Evolutionary conservation across 2,888 invertebrate species (phyloP).

Genomic region (Brenthis ino): DNA sequence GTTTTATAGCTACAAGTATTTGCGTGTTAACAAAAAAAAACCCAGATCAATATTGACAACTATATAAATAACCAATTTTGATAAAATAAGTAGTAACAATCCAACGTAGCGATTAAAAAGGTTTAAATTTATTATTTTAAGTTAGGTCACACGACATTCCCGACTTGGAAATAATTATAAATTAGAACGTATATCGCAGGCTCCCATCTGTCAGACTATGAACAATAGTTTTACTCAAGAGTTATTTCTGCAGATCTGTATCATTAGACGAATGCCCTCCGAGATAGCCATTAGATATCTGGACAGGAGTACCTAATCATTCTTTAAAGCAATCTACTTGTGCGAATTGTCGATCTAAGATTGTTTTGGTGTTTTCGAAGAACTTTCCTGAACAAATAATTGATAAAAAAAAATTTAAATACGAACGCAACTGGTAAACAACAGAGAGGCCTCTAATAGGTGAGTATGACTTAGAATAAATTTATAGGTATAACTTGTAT

Average conservation of each 20-base stretch:
- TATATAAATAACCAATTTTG: slow-evolving; percentile 8
- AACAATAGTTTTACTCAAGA: slow-evolving; percentile 52
- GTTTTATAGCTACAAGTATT: too few species aligned
- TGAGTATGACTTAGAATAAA: too few species aligned
- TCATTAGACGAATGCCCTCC: slow-evolving; percentile 43
- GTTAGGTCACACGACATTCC: slow-evolving; percentile 7
- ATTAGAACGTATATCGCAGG: slow-evolving; percentile 46
- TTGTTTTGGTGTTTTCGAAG: not conserved
- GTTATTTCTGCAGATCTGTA: slow-evolving; percentile 43
- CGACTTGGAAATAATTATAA: slow-evolving; percentile 42
- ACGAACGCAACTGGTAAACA: too few species aligned
- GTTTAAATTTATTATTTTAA: not conserved
- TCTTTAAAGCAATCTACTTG: slow-evolving; percentile 48
- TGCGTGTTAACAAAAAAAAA: too few species aligned
- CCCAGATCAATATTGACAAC: not conserved
- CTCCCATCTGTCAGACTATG: slow-evolving; percentile 49
- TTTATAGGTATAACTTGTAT: too few species aligned
- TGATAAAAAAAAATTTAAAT: too few species aligned
- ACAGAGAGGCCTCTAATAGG: too few species aligned
- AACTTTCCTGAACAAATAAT: not conserved
- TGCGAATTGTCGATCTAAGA: slow-evolving; percentile 32
- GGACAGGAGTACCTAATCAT: slow-evolving; percentile 32
- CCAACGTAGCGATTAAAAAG: not conserved
- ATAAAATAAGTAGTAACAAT: not conserved
- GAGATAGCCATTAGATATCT: slow-evolving; percentile 43